Evolutionary conservation across 2,888 invertebrate species (phyloP), one percentile per base, ranked within the genome.

Genomic region (Hemithea aestivaria): DNA sequence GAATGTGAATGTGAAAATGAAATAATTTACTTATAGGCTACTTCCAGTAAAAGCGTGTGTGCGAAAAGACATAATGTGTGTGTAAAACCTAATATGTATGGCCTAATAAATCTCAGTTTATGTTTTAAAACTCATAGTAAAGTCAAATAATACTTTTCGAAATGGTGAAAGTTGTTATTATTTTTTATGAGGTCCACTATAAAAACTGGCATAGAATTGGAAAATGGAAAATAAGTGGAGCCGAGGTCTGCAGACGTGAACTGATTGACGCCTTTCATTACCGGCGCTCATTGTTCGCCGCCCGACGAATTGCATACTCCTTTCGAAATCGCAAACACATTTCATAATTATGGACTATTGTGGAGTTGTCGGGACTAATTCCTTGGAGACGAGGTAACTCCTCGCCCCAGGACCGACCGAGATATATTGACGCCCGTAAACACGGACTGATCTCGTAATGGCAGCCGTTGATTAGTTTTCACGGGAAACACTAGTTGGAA

Each of bases 221-320:
- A 16, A 16, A 16, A 16, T 2, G 2, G 2, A 16, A 87, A 85
- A 85, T 84, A 82, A 81, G 57, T 71, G 58, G 64, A 56, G 58
- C 72, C 74, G 69, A 71, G 72, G 74, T 80, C 66, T 61, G 73
- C 80, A 73, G 84, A 80, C 82, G 70, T 64, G 67, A 65, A 63
- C 81, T 85, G 87, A 87, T 85, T 85, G 85, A 84, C 84, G 85
- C 82, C 82, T 84, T 87, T 85, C 87, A 87, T 87, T 87, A 85
- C 75, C 49, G 76, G 51, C 63, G 56, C 60, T 69, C 76, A 83
- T 87, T 85, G 87, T 85, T 83, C 84, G 75, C 59, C 59, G 60
- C 57, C 62, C 62, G 81, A 85, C 85, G 83, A 82, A 83, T 83
- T 77, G 65, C 76, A 63, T 56, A 71, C 74, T 74, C n/a, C 75